These are phyloP conservation scores for Bothrops jararaca DNA, from an alignment of 2,113 vertebrate species.

Conservation along the genomic window DNA sequence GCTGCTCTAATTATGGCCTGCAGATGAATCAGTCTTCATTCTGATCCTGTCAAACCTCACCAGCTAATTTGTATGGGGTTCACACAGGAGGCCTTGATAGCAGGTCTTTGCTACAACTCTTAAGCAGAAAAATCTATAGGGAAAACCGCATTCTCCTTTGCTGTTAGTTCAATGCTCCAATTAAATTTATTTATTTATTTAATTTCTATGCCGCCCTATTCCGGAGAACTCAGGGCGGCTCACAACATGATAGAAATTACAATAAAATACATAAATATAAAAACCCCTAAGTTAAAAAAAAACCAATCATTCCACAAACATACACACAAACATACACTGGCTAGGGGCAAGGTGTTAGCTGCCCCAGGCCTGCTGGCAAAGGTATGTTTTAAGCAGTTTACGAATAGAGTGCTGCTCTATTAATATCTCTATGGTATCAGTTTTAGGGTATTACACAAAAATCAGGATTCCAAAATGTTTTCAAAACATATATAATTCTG, in stretches of 20 bases:
- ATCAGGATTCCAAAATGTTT: background rate
- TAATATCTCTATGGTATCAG: background rate
- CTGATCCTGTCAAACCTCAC: slow-evolving; percentile 14
- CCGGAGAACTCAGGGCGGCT: too few species aligned
- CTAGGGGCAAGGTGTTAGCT: too few species aligned
- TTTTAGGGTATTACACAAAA: background rate
- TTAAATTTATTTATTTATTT: too few species aligned
- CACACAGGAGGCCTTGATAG: background rate
- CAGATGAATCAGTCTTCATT: background rate
- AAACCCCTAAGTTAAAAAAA: too few species aligned
- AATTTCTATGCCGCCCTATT: too few species aligned
- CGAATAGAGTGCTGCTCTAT: background rate
- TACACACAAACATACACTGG: too few species aligned
- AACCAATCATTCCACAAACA: too few species aligned
- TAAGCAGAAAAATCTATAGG: background rate
- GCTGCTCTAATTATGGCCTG: slow-evolving; percentile 16
- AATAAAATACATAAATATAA: too few species aligned
- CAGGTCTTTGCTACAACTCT: background rate
- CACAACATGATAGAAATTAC: too few species aligned
- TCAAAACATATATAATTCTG: background rate
- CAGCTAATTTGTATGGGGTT: background rate
- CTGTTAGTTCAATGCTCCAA: background rate
- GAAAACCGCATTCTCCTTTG: background rate
- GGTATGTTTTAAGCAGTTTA: too few species aligned
- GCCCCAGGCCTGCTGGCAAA: too few species aligned